Evolutionary conservation across 2,888 invertebrate species (phyloP).

Genomic region (Gymnosoma rotundatum): DNA sequence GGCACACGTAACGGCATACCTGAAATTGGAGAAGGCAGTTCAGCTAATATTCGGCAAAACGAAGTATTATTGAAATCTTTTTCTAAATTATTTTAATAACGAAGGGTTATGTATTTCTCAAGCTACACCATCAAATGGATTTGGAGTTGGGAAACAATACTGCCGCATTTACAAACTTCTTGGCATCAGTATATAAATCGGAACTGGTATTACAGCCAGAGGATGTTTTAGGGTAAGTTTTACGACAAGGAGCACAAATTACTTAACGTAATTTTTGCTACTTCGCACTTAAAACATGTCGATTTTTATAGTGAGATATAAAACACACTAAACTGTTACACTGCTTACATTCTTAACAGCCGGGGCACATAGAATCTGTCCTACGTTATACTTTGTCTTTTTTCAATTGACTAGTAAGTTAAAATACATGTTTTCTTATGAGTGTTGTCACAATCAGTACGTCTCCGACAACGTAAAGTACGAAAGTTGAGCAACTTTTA

Average conservation of each 20-base stretch:
- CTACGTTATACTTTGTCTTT: no score
- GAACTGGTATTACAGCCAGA: constrained; percentile 83
- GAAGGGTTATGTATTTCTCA: constrained; percentile 3
- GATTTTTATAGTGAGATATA: no score
- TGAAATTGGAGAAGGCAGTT: constrained; percentile 74
- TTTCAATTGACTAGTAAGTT: no score
- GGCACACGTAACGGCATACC: constrained; percentile 84
- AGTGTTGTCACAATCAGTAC: no score
- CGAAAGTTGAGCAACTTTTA: no score
- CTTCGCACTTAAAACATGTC: no score
- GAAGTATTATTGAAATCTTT: constrained; percentile 33
- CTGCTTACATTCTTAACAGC: no score
- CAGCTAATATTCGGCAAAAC: constrained; percentile 45
- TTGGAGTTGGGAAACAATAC: constrained; percentile 80
- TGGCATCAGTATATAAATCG: constrained; percentile 82
- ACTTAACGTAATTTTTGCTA: no score
- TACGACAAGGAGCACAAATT: neutral
- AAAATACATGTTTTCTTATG: no score
- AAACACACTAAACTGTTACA: no score
- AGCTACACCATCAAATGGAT: constrained; percentile 70
- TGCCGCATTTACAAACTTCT: constrained; percentile 81
- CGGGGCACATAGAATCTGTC: no score
- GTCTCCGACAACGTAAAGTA: no score
- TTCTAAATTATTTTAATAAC: neutral
- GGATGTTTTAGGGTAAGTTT: constrained; percentile 83